phyloP scores from a whole-genome alignment of 2,888 invertebrate species.

The Lamproptera curius region DNA sequence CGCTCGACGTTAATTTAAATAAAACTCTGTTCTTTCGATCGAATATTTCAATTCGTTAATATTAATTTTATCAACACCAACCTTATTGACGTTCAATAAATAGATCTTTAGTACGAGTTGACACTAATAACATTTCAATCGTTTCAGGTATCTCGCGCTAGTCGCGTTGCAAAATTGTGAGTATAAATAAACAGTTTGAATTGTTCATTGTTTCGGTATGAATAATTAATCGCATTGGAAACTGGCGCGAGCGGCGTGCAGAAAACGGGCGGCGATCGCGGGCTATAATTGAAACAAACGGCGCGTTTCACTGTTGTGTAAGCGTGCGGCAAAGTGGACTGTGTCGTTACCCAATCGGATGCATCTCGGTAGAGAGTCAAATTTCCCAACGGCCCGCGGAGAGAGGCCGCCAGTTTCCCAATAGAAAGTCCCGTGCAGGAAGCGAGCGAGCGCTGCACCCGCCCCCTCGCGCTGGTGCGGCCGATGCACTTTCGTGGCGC shows the following conservation, averaged over 20 bases:
- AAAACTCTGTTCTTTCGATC: slow-evolving; percentile 7
- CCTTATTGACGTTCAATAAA: too few species aligned
- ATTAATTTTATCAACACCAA: too few species aligned
- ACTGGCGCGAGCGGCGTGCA: not conserved
- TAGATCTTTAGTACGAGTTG: too few species aligned
- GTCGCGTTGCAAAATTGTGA: slow-evolving; percentile 53
- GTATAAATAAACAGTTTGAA: too few species aligned
- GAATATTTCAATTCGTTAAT: too few species aligned
- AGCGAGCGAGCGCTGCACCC: slow-evolving; percentile 46
- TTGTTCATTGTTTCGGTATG: too few species aligned
- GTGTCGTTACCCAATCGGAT: slow-evolving; percentile 64
- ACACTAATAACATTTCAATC: slow-evolving; percentile 23
- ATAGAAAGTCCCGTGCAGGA: slow-evolving; percentile 76
- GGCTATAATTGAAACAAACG: slow-evolving; percentile 28
- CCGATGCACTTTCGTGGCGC: slow-evolving; percentile 74
- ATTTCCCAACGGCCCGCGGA: slow-evolving; percentile 55
- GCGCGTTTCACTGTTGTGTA: slow-evolving; percentile 48
- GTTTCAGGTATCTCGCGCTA: slow-evolving; percentile 43
- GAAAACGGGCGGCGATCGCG: not conserved
- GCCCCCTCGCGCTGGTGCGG: slow-evolving; percentile 26
- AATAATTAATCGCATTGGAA: too few species aligned
- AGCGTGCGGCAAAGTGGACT: slow-evolving; percentile 50
- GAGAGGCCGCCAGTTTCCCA: slow-evolving; percentile 62
- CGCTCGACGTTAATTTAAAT: slow-evolving; percentile 37
- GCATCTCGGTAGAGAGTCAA: slow-evolving; percentile 61